Conservation (phyloP, 1,140 invertebrate species). For the Diprion similis region DNA sequence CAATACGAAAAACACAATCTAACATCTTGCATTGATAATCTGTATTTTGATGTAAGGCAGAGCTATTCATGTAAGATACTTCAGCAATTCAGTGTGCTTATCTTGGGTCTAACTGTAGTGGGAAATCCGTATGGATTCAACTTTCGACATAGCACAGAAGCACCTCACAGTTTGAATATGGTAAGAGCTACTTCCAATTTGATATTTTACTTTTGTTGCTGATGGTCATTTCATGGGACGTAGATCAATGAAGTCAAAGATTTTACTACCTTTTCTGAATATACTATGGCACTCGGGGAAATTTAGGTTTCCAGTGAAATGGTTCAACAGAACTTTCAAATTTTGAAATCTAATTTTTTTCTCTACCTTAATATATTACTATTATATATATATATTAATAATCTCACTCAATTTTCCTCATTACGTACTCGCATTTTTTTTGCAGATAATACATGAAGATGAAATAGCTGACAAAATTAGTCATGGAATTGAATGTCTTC, state of each 20-base stretch:
- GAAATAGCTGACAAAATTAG: slow-evolving; percentile 48
- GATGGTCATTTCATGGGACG: too few species aligned
- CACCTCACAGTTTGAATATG: slow-evolving; percentile 27
- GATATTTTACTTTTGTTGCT: too few species aligned
- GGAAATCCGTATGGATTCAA: slow-evolving; percentile 86
- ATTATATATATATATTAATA: too few species aligned
- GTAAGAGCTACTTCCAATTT: not conserved
- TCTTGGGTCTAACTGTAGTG: slow-evolving; percentile 87
- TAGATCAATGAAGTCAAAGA: too few species aligned
- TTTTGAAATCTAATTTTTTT: too few species aligned
- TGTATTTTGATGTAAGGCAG: slow-evolving; percentile 68
- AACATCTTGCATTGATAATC: slow-evolving; percentile 67
- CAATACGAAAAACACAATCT: slow-evolving; percentile 77
- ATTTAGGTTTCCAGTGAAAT: too few species aligned
- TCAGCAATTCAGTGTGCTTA: slow-evolving; percentile 89
- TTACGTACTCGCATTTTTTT: not conserved
- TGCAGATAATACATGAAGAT: slow-evolving; percentile 42
- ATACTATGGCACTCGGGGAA: not conserved
- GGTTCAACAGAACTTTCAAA: too few species aligned
- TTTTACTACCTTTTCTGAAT: not conserved
- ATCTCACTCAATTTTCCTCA: too few species aligned
- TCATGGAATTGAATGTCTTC: slow-evolving; percentile 43
- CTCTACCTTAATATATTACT: too few species aligned
- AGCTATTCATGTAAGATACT: slow-evolving; percentile 82
- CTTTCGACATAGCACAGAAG: slow-evolving; percentile 38